These are phyloP conservation scores for Caenorhabditis panamensis DNA, from an alignment of 2,888 invertebrate genomes.

Conservation along the genomic window DNA sequence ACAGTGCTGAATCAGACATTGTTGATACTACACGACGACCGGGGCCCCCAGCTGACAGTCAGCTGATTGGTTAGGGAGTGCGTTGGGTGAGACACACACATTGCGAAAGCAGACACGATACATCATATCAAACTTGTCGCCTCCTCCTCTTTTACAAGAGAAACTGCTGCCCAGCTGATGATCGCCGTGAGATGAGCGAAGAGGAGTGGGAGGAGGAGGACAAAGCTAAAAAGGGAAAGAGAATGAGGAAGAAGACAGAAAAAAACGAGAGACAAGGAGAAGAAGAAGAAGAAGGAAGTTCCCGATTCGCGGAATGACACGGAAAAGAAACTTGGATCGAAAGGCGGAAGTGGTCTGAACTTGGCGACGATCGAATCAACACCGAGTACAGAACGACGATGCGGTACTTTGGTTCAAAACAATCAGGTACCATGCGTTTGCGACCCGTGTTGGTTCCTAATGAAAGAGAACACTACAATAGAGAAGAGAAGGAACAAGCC, in stretches of 20 bases:
- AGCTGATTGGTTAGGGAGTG: constrained; percentile 55
- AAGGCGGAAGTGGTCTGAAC: neutral
- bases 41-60: constrained; percentile 49
- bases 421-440: neutral
- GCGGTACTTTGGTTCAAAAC: neutral
- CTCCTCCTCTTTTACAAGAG: constrained; percentile 31
- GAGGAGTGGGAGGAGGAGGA: neutral
- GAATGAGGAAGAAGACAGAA: constrained; percentile 34
- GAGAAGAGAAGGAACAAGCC: constrained; percentile 17
- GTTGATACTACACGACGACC: constrained; percentile 51
- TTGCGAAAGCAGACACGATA: constrained; percentile 41
- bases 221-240: constrained; percentile 11
- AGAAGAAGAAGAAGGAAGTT: constrained; percentile 17
- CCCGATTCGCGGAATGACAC: constrained; percentile 21
- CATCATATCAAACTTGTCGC: constrained; percentile 49
- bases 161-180: constrained; percentile 48
- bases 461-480: constrained; percentile 5
- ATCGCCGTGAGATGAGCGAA: constrained; percentile 48
- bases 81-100: constrained; percentile 12
- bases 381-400: neutral
- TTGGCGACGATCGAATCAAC: neutral
- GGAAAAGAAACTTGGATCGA: neutral
- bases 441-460: neutral
- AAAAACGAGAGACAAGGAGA: neutral
- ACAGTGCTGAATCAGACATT: constrained; percentile 55